phyloP scores from a whole-genome alignment of 2,888 invertebrate species.

The Acronicta aceris region DNA sequence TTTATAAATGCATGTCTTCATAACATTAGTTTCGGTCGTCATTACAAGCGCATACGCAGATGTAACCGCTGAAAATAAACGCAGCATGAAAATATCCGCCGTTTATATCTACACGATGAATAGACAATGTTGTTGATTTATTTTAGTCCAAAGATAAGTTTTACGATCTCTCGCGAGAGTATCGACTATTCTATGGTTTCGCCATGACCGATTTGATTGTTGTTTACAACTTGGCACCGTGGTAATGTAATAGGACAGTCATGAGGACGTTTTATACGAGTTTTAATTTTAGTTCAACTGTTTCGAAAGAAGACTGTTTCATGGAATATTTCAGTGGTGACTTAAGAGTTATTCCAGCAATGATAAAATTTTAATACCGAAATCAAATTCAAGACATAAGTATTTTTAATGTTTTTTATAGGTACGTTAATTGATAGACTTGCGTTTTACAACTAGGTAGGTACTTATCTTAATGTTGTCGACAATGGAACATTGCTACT shows the following conservation, averaged over 20 bases:
- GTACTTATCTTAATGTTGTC: too few species aligned
- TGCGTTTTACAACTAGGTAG: too few species aligned
- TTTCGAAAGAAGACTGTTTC: background rate
- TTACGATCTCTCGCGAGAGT: conserved; percentile 47
- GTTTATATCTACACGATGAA: conserved; percentile 61
- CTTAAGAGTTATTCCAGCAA: background rate
- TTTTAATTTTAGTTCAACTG: conserved; percentile 2
- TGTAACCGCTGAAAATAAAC: conserved; percentile 64
- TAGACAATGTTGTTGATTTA: conserved; percentile 65
- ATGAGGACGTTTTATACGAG: conserved; percentile 5
- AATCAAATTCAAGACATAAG: too few species aligned
- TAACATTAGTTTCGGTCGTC: conserved; percentile 9
- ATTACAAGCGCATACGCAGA: conserved; percentile 38
- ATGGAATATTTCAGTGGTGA: background rate
- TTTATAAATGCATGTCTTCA: conserved; percentile 12
- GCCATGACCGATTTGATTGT: conserved; percentile 42
- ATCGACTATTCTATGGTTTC: conserved; percentile 44
- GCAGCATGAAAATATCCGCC: conserved; percentile 57
- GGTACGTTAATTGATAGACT: too few species aligned
- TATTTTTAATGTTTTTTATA: too few species aligned
- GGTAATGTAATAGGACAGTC: conserved; percentile 17
- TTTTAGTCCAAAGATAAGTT: conserved; percentile 48
- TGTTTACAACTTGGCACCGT: conserved; percentile 46
- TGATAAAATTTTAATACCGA: too few species aligned
- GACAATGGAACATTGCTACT: too few species aligned